A percentile compares a stretch with the other conserved stretches of the same genome.
These are phyloP conservation scores for Pseudonaja textilis DNA, from an alignment of 2,113 vertebrate species.

Conservation along the genomic window DNA sequence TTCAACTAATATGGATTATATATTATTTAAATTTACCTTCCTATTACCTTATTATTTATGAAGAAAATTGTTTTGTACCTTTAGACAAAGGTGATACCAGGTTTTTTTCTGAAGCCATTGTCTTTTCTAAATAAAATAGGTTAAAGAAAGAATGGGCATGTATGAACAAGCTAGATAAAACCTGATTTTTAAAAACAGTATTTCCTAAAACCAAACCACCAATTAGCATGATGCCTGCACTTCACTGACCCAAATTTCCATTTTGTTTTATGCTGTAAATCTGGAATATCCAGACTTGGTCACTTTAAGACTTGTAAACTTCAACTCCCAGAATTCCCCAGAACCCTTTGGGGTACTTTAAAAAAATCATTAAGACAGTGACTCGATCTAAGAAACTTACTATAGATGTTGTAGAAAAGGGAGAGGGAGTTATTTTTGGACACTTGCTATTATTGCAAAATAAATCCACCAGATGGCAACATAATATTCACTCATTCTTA, in stretches of 20 bases:
- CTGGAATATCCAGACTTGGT: neutral
- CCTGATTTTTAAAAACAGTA: neutral
- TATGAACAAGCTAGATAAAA: neutral
- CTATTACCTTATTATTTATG: neutral
- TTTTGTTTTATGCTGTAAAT: neutral
- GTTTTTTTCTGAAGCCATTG: neutral
- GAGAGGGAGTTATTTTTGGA: neutral
- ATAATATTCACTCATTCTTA: neutral
- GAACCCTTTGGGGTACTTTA: neutral
- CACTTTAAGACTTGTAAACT: neutral
- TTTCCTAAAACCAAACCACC: neutral
- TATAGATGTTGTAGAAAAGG: neutral
- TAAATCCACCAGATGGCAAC: neutral
- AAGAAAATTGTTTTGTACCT: constrained; percentile 31
- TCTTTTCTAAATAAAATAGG: constrained; percentile 2
- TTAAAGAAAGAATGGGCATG: neutral
- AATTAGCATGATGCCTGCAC: neutral
- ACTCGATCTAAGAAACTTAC: neutral
- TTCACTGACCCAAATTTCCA: neutral
- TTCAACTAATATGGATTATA: constrained; percentile 42
- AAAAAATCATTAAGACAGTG: neutral
- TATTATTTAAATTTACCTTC: constrained; percentile 25
- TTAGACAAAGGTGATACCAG: constrained; percentile 10
- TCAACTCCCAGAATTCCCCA: neutral
- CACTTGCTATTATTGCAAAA: fast-evolving